Conservation (phyloP, 2,113 vertebrate species). For the Pelvicachromis taeniatus region DNA sequence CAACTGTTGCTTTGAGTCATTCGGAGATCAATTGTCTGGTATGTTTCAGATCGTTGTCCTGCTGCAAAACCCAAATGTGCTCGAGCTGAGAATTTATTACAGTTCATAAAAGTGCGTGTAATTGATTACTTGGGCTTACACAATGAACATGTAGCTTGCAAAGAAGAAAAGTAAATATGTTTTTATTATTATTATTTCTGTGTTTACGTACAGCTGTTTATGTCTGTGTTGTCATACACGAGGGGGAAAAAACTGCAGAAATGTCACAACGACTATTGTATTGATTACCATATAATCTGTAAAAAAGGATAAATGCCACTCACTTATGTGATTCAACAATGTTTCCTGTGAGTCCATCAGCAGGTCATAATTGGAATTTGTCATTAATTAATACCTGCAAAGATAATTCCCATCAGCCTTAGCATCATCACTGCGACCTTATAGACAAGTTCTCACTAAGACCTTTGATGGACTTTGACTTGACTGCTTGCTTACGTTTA, state of each 20-base stretch:
- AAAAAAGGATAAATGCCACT: background rate
- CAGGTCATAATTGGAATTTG: background rate
- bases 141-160: background rate
- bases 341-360: background rate
- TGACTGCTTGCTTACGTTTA: background rate
- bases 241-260: background rate
- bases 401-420: background rate
- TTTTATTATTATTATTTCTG: too few relatives aligned
- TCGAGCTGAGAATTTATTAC: background rate
- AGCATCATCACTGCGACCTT: background rate
- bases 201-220: too few relatives aligned
- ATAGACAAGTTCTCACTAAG: background rate
- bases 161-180: too few relatives aligned
- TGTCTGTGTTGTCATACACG: too few relatives aligned
- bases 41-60: background rate
- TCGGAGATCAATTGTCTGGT: fast-evolving
- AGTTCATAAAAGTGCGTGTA: background rate
- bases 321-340: background rate
- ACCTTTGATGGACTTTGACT: background rate
- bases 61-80: background rate
- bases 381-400: background rate
- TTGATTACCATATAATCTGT: background rate
- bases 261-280: background rate
- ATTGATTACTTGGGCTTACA: background rate
- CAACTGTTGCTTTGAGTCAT: background rate